phyloP scores from a whole-genome alignment of 2,888 invertebrate species.

The Augiades crinisus region DNA sequence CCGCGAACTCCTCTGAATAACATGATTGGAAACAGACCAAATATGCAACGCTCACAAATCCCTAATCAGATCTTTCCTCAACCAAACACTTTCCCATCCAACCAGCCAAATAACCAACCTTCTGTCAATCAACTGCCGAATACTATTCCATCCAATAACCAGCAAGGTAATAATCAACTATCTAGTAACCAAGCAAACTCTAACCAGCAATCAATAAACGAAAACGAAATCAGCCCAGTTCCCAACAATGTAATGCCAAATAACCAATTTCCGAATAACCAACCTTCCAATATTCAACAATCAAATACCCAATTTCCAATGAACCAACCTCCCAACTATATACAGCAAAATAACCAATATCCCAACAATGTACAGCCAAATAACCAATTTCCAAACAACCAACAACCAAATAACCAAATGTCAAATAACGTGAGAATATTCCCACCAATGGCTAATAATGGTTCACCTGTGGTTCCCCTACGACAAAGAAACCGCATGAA shows the following conservation, averaged over 20 bases:
- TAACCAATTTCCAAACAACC: not conserved
- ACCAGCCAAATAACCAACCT: constrained; percentile 1
- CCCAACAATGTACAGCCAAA: not conserved
- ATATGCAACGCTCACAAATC: constrained; percentile 4
- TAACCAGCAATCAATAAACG: not conserved
- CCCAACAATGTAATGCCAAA: not conserved
- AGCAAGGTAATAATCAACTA: constrained; percentile 7
- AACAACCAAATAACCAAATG: not conserved
- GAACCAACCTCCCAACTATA: not conserved
- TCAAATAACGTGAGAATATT: not conserved
- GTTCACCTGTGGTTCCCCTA: not conserved
- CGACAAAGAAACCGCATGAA: constrained; percentile 8
- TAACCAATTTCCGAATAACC: not conserved
- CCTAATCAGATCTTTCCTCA: constrained; percentile 8
- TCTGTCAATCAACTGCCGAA: not conserved
- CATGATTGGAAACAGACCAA: constrained; percentile 1
- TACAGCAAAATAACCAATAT: not conserved
- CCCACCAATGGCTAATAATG: not conserved
- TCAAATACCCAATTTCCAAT: constrained; percentile 1
- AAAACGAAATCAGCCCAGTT: not conserved
- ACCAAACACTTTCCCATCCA: constrained; percentile 2
- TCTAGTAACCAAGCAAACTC: not conserved
- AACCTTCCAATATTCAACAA: not conserved
- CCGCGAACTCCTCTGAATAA: constrained; percentile 1
- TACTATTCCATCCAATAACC: not conserved